Conservation (phyloP, 2,888 invertebrate species). For the Cheilosia vernalis region DNA sequence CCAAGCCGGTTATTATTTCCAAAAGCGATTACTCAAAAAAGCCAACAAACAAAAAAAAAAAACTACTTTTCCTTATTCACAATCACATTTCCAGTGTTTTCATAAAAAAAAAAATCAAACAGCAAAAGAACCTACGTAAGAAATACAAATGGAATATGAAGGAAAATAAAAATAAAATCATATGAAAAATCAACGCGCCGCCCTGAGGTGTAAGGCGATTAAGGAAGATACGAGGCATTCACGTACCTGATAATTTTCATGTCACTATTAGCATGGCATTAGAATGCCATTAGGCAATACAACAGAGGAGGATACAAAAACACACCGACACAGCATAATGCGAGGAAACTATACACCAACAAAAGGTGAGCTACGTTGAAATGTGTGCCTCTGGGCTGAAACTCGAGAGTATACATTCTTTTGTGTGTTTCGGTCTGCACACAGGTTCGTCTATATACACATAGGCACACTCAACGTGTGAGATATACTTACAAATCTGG, state of each 20-base stretch:
- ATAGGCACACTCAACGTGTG: not conserved
- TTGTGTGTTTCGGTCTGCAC: constrained; percentile 4
- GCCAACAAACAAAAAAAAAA: too few relatives aligned
- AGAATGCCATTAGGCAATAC: constrained; percentile 69
- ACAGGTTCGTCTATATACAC: not conserved
- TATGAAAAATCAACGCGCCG: constrained; percentile 33
- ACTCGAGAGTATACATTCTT: constrained; percentile 39
- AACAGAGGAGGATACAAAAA: constrained; percentile 25
- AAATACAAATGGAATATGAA: constrained; percentile 5
- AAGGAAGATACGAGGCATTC: constrained; percentile 44
- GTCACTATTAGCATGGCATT: constrained; percentile 73
- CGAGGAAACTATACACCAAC: constrained; percentile 2
- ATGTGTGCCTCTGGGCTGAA: constrained; percentile 39
- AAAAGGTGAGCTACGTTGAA: constrained; percentile 40
- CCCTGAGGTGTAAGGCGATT: constrained; percentile 62
- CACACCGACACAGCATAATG: constrained; percentile 30
- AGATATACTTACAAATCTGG: constrained; percentile 16
- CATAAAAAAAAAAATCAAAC: constrained; percentile 23
- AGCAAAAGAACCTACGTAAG: constrained; percentile 15
- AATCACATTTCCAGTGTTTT: constrained; percentile 23
- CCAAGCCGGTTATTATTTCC: constrained; percentile 48
- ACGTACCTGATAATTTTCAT: constrained; percentile 72
- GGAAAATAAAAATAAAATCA: not conserved
- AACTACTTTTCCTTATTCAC: constrained; percentile 19
- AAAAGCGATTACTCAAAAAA: constrained; percentile 32